These are phyloP conservation scores for Tillus elongatus DNA, from an alignment of 2,888 invertebrate genomes.

Conservation along the genomic window DNA sequence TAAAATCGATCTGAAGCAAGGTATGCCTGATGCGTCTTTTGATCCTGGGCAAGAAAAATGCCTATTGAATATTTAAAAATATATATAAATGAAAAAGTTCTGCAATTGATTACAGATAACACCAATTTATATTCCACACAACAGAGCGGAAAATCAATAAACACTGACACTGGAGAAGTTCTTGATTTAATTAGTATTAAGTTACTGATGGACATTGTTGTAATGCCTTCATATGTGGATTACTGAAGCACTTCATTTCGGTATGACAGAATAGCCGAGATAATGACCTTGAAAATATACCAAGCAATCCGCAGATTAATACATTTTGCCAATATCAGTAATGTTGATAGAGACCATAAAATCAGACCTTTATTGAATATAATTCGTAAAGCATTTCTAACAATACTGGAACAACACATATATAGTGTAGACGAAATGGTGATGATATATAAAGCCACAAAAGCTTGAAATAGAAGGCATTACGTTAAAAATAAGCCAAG, in stretches of 20 bases:
- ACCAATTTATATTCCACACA: slow-evolving; percentile 4
- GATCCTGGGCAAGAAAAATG: no score
- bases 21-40: no score
- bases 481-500: no score
- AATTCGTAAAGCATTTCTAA: no score
- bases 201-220: slow-evolving; percentile 3
- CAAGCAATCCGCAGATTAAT: slow-evolving; percentile 1
- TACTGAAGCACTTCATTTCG: slow-evolving; percentile 2
- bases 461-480: no score
- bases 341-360: no score
- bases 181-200: slow-evolving; percentile 1
- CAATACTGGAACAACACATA: no score
- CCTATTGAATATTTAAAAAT: no score
- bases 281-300: slow-evolving; percentile 3
- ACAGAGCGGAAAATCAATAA: slow-evolving; percentile 5
- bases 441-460: no score
- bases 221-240: slow-evolving; percentile 5
- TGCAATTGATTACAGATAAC: slow-evolving; percentile 4
- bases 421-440: no score
- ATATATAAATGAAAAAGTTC: slow-evolving; percentile 2
- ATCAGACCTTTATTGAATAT: no score
- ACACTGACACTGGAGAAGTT: background rate
- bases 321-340: slow-evolving; percentile 4
- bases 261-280: slow-evolving; percentile 1
- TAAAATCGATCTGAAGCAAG: no score